Evolutionary conservation across 2,113 vertebrate species (phyloP).

Genomic region (Psittacara wagleri): DNA sequence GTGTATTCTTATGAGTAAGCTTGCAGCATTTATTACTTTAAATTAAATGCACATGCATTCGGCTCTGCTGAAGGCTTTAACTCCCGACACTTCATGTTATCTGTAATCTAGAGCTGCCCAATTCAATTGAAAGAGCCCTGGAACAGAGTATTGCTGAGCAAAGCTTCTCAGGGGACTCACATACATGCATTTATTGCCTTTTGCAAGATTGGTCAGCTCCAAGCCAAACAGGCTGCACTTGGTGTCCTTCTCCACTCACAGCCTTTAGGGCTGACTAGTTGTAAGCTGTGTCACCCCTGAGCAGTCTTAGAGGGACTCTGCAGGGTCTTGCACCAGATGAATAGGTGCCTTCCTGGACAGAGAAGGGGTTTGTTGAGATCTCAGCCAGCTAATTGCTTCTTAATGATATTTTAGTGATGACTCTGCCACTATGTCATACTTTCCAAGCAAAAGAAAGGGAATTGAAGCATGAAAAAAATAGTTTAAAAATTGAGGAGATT

Average conservation of each 20-base stretch:
- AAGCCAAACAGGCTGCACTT: neutral
- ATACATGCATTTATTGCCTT: neutral
- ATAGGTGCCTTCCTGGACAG: neutral
- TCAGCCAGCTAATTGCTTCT: neutral
- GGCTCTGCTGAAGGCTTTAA: neutral
- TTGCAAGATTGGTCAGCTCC: neutral
- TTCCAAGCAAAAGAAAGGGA: neutral
- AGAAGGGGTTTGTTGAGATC: neutral
- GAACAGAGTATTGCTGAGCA: neutral
- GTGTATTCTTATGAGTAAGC: neutral
- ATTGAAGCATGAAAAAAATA: neutral
- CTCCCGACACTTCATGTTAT: neutral
- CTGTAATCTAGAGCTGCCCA: neutral
- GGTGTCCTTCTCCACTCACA: neutral
- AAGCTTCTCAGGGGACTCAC: neutral
- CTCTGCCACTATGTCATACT: neutral
- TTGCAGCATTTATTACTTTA: neutral
- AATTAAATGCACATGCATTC: conserved; percentile 16
- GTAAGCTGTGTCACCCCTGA: neutral
- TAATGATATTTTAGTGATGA: neutral
- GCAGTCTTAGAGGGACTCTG: neutral
- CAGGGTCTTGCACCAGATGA: neutral
- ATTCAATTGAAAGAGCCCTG: neutral
- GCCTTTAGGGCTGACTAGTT: accelerated
- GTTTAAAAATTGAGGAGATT: neutral